Conservation (phyloP, 2,797 vertebrate genomes). For the Myotis findleyi region DNA sequence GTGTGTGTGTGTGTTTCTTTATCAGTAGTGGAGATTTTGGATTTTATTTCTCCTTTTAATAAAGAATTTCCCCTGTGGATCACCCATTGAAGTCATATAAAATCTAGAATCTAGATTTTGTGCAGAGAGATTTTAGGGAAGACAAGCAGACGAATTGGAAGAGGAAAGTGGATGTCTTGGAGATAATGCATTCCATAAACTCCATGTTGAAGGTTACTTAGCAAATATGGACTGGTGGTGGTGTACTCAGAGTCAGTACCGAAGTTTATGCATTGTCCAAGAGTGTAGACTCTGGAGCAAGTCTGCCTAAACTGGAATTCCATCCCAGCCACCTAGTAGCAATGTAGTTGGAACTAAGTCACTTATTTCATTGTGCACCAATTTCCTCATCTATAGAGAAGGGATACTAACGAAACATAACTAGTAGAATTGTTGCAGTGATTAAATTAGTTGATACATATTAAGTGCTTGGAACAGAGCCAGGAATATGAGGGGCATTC, state of each 20-base stretch:
- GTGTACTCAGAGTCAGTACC: background rate
- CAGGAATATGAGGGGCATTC: background rate
- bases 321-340: too few relatives aligned
- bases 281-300: background rate
- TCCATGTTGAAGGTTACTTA: background rate
- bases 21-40: background rate
- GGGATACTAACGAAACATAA: background rate
- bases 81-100: background rate
- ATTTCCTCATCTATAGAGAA: background rate
- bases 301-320: background rate
- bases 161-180: background rate
- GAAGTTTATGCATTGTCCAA: accelerated
- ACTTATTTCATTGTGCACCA: background rate
- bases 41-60: background rate
- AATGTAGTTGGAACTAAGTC: background rate
- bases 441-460: background rate
- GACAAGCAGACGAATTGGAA: background rate
- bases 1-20: background rate
- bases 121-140: background rate
- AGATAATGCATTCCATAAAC: background rate
- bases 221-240: background rate
- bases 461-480: background rate
- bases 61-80: background rate
- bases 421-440: background rate
- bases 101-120: background rate